Conservation (phyloP, 2,797 vertebrate species). For the Gallinago stenura region DNA sequence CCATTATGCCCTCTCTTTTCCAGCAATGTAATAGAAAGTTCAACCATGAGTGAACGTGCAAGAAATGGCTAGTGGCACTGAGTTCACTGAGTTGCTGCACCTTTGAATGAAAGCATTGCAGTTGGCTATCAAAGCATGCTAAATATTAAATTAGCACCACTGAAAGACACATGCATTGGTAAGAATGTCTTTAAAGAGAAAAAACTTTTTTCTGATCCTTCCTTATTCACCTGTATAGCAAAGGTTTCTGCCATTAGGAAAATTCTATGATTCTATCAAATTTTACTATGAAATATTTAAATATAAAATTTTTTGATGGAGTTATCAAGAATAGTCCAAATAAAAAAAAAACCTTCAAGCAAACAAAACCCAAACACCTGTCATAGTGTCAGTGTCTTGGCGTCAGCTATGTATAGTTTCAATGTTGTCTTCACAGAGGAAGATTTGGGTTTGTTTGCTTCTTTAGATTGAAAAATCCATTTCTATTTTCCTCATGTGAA, state of each 20-base stretch:
- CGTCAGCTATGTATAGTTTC: not conserved
- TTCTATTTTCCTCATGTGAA: constrained; percentile 41
- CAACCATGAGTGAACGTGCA: fast-evolving
- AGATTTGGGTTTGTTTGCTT: constrained; percentile 17
- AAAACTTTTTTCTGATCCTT: not conserved
- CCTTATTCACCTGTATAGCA: not conserved
- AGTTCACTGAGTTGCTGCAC: not conserved
- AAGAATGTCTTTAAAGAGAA: not conserved
- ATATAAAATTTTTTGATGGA: not conserved
- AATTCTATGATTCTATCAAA: not conserved
- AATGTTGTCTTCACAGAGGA: not conserved
- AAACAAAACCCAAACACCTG: fast-evolving
- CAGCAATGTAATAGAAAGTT: not conserved
- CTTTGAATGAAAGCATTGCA: not conserved
- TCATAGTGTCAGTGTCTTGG: not conserved
- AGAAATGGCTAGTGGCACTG: not conserved
- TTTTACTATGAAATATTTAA: not conserved
- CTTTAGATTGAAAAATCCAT: constrained; percentile 56
- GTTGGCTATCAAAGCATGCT: not conserved
- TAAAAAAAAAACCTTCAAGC: not conserved
- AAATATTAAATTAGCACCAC: not conserved
- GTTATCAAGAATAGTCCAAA: not conserved
- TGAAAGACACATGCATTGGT: not conserved
- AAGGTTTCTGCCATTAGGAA: not conserved
- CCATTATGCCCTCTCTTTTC: not conserved